Conservation (phyloP, 2,113 vertebrate genomes). For the Anhinga anhinga region DNA sequence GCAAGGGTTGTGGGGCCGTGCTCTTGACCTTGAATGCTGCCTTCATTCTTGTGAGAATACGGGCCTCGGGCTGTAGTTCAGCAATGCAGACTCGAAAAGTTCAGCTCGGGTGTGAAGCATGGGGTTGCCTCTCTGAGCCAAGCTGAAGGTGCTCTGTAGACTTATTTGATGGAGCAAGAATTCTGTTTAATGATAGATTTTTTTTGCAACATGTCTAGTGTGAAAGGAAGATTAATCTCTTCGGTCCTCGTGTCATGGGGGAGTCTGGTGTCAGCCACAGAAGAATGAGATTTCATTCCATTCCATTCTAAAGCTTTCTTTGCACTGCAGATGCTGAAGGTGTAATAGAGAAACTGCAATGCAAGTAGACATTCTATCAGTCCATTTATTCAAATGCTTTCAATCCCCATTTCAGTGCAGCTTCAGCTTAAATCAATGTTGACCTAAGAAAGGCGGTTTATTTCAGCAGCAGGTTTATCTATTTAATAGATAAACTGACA, state of each 20-base stretch:
- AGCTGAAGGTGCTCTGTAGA: background rate
- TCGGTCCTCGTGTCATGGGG: background rate
- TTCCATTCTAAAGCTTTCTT: background rate
- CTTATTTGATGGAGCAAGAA: background rate
- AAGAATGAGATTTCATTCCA: background rate
- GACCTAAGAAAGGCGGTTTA: background rate
- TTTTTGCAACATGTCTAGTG: background rate
- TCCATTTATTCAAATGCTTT: background rate
- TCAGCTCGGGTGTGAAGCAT: background rate
- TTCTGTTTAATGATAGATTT: background rate
- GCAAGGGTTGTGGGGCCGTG: background rate
- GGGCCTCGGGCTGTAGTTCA: background rate
- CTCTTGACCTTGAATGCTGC: background rate
- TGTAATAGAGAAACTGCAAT: background rate
- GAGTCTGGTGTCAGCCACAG: background rate
- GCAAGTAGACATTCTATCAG: background rate
- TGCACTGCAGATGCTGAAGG: background rate
- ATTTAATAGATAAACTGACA: background rate
- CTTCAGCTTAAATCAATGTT: background rate
- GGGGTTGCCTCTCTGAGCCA: background rate
- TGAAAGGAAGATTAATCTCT: background rate
- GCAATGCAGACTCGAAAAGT: accelerated
- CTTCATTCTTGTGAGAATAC: background rate
- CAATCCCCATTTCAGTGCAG: background rate
- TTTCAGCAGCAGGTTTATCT: background rate